Evolutionary conservation across 2,797 vertebrate genomes (phyloP), one percentile per base, ranked within the genome.

Genomic region (Lemur catta): DNA sequence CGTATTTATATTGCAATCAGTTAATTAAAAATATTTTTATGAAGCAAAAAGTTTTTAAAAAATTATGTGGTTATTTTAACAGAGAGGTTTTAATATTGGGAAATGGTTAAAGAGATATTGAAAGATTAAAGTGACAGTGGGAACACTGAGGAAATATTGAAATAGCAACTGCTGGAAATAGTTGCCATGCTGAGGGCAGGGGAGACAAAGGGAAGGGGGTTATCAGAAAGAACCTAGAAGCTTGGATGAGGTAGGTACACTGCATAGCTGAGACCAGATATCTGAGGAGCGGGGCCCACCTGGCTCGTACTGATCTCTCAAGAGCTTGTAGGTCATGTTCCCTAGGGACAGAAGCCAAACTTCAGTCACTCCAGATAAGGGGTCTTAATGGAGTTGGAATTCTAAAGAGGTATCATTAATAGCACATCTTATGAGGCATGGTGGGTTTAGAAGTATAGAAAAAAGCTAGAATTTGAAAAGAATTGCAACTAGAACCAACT

Each of bases 21-120:
- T 74, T 85, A 50, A 85, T 50, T 89, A n/a, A 57, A 92, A 89
- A 76, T 1, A 91, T 14, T 35, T 84, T 59, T 63, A 48, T 76
- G 46, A 61, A 69, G 4, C 71, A 35, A 63, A 92, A 48, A 63
- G 17, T 84, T n/a, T 79, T 35, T 38, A 26, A 50, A 52, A 11
- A 55, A 71, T 17, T 61, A 63, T 9, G 48, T 65, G 13, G 4
- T 59, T 48, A 79, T 43, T 78, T 93, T 79, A 76, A 67, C 30
- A 69, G 38, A 28, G 24, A 61, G n/a, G 38, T 92, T 86, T 92
- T 71, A 61, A 78, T 65, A 74, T 59, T 59, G 10, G 2, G 17
- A 52, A 71, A 22, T 84, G 24, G 0, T 79, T 52, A 52, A 85
- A 59, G 26, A 72, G 30, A n/a, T 17, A n/a, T 6, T 57, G 2